phyloP scores from a whole-genome alignment of 2,888 invertebrate genomes.

The Ochropleura plecta region DNA sequence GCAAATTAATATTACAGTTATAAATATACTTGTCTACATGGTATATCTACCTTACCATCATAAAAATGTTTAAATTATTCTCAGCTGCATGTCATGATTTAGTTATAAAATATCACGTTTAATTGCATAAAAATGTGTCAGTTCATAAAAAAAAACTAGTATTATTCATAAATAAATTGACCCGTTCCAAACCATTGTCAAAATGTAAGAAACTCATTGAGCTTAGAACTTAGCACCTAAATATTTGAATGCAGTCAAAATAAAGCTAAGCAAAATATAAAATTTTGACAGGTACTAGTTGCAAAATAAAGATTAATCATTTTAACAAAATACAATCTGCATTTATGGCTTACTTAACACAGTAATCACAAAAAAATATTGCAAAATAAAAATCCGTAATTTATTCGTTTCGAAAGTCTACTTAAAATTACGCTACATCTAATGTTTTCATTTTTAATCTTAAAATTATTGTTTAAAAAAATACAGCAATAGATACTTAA shows the following conservation, averaged over 20 bases:
- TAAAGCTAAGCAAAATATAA: neutral
- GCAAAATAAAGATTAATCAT: neutral
- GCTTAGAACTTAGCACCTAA: conserved; percentile 6
- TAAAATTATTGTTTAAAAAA: conserved; percentile 8
- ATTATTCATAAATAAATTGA: neutral
- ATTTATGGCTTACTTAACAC: neutral
- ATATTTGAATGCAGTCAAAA: neutral
- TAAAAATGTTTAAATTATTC: neutral
- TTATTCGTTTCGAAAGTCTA: neutral
- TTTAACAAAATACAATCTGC: conserved; percentile 4
- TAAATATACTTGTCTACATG: too few species aligned
- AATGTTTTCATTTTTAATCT: neutral
- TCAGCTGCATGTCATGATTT: neutral
- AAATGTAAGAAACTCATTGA: conserved; percentile 8
- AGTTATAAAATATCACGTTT: neutral
- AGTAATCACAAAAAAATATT: neutral
- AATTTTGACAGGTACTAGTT: neutral
- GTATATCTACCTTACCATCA: neutral
- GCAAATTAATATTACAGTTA: conserved; percentile 19
- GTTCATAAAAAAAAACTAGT: neutral
- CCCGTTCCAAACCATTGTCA: neutral
- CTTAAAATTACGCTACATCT: neutral
- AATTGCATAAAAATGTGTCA: neutral
- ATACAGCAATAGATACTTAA: conserved; percentile 6
- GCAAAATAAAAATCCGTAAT: neutral